Base-by-base conservation (phyloP, 1,140 invertebrate genomes). In the Phthorimaea operculella region DNA sequence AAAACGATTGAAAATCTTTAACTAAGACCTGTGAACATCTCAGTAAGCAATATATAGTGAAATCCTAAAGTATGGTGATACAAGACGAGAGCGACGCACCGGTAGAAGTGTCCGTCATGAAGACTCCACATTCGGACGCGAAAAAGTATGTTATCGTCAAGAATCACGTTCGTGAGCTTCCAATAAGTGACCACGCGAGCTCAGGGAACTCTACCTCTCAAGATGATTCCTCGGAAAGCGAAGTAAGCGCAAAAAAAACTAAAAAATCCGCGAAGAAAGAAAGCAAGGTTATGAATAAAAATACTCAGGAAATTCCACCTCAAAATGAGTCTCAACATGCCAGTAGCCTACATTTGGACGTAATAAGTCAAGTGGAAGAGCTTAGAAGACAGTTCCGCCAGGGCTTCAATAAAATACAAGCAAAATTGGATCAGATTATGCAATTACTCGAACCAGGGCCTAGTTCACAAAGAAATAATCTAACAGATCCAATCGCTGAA, bases 381-480 rank as follows among this genome's bases (percentile, higher is more conserved):
- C 52, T 84, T 28, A 68, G 54, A 61, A 50, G 52, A 15, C 65
- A 75, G 33, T 83, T 83, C 33, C 63, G 60, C 14, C 74, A 76
- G 33, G 83, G 81, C 54, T 79, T 76, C 59, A 39, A 59, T 11
- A 81, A 77, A 59, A 81, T 84, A n/a, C 78, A 83, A 60, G 51
- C 47, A 5, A 84, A 84, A 59, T 84, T 83, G 62, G 78, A 79
- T 6, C 73, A 80, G 65, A 75, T 84, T 55, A 57, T 81, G 21
- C 57, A 73, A 39, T 48, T 73, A 33, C 45, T 68, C n/a, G 55
- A 55, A 14, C 8, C 14, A 15, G 33, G n/a, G 11, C 16, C 16
- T 5, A 60, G 44, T 33, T 11, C 18, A 2, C 42, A 4, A 1
- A 48, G 17, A 18, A 33, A 48, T 50, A 62, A 55, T 54, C 50